phyloP scores from a whole-genome alignment of 2,113 vertebrate genomes.

The Panurus biarmicus region DNA sequence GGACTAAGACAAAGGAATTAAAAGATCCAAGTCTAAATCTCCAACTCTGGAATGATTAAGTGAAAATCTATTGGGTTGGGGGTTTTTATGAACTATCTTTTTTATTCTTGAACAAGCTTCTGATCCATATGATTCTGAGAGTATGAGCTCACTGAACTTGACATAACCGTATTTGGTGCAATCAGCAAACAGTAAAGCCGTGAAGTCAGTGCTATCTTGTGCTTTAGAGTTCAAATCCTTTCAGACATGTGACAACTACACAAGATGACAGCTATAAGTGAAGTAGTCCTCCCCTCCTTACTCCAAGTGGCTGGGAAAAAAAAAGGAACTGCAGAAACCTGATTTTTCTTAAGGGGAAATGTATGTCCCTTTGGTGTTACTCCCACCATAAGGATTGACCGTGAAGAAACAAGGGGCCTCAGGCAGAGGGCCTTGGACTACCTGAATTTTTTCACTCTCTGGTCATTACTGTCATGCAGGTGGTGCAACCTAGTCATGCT shows the following conservation, averaged over 20 bases:
- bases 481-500: not conserved
- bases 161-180: not conserved
- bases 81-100: not conserved
- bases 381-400: not conserved
- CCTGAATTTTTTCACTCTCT: not conserved
- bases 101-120: not conserved
- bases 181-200: not conserved
- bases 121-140: not conserved
- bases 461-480: not conserved
- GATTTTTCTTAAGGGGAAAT: not conserved
- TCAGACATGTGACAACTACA: not conserved
- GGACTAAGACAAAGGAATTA: conserved; percentile 5
- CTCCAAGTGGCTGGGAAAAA: not conserved
- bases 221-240: not conserved
- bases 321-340: not conserved
- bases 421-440: not conserved
- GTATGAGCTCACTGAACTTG: not conserved
- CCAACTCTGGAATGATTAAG: not conserved
- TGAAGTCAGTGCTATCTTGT: not conserved
- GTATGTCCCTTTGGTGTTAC: not conserved
- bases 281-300: not conserved
- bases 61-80: not conserved
- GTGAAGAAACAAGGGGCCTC: not conserved
- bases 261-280: not conserved
- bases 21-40: not conserved